Base-by-base conservation (phyloP, 1,140 invertebrate genomes). In the Drosophila nannoptera region DNA sequence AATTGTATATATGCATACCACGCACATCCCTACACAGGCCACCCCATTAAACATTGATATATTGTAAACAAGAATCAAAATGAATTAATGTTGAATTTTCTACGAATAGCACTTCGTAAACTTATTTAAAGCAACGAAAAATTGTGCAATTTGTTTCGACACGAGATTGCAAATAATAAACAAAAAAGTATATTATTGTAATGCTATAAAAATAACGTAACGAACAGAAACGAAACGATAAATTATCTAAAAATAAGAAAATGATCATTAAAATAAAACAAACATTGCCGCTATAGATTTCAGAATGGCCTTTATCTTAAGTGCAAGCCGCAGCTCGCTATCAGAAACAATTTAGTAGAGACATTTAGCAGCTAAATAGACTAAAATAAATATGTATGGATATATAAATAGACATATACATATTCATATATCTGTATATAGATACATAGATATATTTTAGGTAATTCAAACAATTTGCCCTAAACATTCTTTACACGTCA, bases 1-100 rank as follows among this genome's bases (percentile, higher is more conserved):
- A 75, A 80, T 59, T 58, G 54, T 83, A 81, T 73, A 84, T 83
- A 82, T 56, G 67, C 45, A 67, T 52, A 48, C 62, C 33, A 50
- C 12, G 71, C 58, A 69, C 45, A 63, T 33, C 52, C 49, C 53
- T 46, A 48, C 36, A 66, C 31, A 42, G 35, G 45, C 32, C 48
- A 65, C 36, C 65, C 54, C 55, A 69, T 54, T 43, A 64, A 42
- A 49, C 35, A 60, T 49, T 61, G 45, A 42, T 69, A 48, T 54
- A 55, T 40, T 64, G 22, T 60, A 49, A 38, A 14, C 67, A 64
- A 56, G 58, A 11, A 52, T 6, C n/a, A 42, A 33, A 43, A 38
- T 4, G 40, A 43, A 16, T 22, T 22, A 22, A 33, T 55, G 52
- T 69, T 69, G 14, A 32, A 45, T 55, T 56, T 63, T 63, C 29